A percentile compares a stretch with the other conserved stretches of the same genome.
These are phyloP conservation scores for Tachina lurida DNA, from an alignment of 2,888 invertebrate species.

Conservation along the genomic window DNA sequence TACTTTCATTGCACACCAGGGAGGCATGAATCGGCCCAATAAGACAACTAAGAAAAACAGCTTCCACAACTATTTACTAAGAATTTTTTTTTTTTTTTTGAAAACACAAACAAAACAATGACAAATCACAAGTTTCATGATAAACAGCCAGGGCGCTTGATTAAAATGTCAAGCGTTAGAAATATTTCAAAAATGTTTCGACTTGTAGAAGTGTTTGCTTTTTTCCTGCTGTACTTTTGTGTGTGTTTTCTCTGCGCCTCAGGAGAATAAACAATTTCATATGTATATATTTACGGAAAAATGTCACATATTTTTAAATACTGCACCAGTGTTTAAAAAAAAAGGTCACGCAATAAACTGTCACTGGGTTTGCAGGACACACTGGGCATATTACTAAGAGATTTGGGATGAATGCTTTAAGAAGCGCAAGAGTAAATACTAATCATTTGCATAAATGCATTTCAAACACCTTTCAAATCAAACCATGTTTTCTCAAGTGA, in stretches of 20 bases:
- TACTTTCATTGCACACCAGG: conserved; percentile 38
- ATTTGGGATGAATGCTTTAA: conserved; percentile 1
- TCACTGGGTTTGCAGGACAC: conserved; percentile 61
- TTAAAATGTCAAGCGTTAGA: conserved; percentile 67
- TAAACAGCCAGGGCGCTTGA: conserved; percentile 54
- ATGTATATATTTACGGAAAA: conserved; percentile 24
- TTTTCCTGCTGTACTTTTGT: neutral
- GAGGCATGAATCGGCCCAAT: conserved; percentile 19
- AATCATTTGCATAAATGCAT: no score
- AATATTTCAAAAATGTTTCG: conserved; percentile 60
- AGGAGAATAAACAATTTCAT: conserved; percentile 1
- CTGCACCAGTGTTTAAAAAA: neutral
- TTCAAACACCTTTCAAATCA: no score
- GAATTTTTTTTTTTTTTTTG: neutral
- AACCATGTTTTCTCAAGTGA: no score
- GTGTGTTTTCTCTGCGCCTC: conserved; percentile 15
- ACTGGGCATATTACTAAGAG: neutral
- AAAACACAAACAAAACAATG: neutral
- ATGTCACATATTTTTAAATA: conserved; percentile 51
- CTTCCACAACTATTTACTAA: neutral
- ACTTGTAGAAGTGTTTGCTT: conserved; percentile 1
- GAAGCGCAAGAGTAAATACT: neutral
- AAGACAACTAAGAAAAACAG: conserved; percentile 15
- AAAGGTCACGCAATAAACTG: conserved; percentile 54
- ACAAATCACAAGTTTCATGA: conserved; percentile 30